Evolutionary conservation across 2,797 vertebrate genomes (phyloP), one percentile per base, ranked within the genome.

Genomic region (Onychomys torridus): DNA sequence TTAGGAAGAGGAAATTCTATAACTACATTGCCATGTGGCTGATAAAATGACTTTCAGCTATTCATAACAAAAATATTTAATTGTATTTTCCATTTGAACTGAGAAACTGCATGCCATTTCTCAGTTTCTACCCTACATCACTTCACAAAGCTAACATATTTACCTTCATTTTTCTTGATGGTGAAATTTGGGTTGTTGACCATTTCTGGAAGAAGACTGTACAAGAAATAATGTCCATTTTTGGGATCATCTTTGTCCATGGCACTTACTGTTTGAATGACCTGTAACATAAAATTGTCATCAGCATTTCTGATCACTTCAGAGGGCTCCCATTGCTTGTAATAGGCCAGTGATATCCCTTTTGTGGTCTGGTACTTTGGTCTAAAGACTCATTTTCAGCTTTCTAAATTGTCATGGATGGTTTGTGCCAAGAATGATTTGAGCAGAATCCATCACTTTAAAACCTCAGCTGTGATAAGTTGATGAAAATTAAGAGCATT

Each of bases 181-280:
- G 99, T 99, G 96, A 99, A 99, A 98, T 99, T 99, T 55, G 99
- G 99, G 97, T 99, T 99, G 98, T 99, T 99, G 97, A 98, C 98
- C 99, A 99, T 99, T 98, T 99, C 99, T 1, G 99, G 99, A 90
- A 99, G 99, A 76, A 99, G 99, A 57, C 99, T 99, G 96, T 99
- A 99, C 97, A 99, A 98, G 98, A 99, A 99, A 97, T 99, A 99
- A 98, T 99, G 99, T 92, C 99, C 99, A 81, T 99, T 99, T 98
- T 99, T 99, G 40, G 99, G 99, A 97, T 99, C 99, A 73, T 99
- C 99, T 98, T 99, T 99, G 98, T 99, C 99, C 98, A 99, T 98
- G 0, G 99, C 99, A 40, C 99, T 99, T 98, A 99, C 98, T 73
- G 99, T 99, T 97, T 99, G 99, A 98, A 99, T 99, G 97, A 99